Evolutionary conservation across 2,113 vertebrate species (phyloP).

Genomic region (Alouatta palliata): DNA sequence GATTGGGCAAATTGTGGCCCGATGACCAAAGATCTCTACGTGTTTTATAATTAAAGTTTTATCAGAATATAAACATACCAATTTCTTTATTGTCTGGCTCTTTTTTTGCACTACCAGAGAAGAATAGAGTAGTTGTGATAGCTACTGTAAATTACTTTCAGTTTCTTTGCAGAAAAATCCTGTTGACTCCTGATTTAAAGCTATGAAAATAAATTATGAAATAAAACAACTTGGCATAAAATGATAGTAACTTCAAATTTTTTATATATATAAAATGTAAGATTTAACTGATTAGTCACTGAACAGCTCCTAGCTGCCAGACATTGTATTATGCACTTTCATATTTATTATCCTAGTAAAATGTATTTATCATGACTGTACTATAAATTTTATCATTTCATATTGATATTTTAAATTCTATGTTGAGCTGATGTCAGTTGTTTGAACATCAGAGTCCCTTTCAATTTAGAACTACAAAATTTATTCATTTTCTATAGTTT

Average conservation of each 20-base stretch:
- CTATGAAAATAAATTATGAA: constrained; percentile 43
- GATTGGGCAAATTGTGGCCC: not conserved
- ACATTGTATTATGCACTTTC: not conserved
- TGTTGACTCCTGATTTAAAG: not conserved
- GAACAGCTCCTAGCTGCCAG: not conserved
- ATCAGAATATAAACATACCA: not conserved
- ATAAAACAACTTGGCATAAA: not conserved
- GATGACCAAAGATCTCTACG: not conserved
- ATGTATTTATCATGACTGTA: not conserved
- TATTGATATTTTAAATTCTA: constrained; percentile 48
- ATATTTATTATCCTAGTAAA: not conserved
- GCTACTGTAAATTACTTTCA: not conserved
- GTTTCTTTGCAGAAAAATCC: not conserved
- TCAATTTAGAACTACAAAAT: constrained; percentile 30
- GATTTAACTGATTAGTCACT: not conserved
- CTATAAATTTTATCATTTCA: not conserved
- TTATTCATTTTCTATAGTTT: not conserved
- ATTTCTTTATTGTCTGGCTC: not conserved
- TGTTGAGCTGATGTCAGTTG: not conserved
- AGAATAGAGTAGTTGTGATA: not conserved
- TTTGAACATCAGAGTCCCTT: constrained; percentile 25
- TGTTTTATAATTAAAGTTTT: not conserved
- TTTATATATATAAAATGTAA: not conserved
- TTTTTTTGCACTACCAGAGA: not conserved
- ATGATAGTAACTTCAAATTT: not conserved